Evolutionary conservation across 2,113 vertebrate genomes (phyloP), one percentile per base, ranked within the genome.

Genomic region (Oryzias curvinotus): DNA sequence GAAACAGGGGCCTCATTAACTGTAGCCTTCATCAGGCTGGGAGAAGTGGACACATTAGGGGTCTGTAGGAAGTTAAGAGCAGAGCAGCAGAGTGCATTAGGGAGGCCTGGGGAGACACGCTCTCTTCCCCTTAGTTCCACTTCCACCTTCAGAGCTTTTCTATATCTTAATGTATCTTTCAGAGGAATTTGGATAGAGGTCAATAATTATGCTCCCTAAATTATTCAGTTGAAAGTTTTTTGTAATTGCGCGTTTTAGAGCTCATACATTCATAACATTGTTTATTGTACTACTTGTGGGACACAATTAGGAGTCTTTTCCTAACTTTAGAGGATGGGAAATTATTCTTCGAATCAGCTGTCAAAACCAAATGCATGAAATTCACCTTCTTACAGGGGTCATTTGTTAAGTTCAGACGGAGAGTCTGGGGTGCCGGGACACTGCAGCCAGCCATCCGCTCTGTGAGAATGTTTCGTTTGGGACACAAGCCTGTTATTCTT

Each of bases 401-500:
- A 62, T 73, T 75, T 71, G 62, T 70, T 63, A 8, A 48, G n/a
- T 47, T 47, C 15, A 44, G 42, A 44, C 12, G 88, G 91, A 91
- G 26, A 89, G 84, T 90, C 92, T 90, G 92, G 82, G 92, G 89
- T 88, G 83, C 87, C 75, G 80, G 91, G 92, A 91, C 92, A 84
- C 82, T 44, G 90, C 93, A 85, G 92, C 92, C 93, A 87, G 91
- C 45, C 89, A 88, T 92, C 91, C 92, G 77, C 94, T 86, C 90
- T 94, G 95, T 96, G 95, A 94, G 95, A 95, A 97, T 96, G 96
- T 98, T 98, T 97, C 92, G 93, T 95, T 95, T 95, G 93, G 93
- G 94, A 93, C 91, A 91, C 92, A 93, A 93, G 94, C 91, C 84
- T 97, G 96, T 97, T 96, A 93, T 98, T 96, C 96, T 94, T 96